Percentiles rank a stretch among this genome's conserved stretches.
phyloP scores from a whole-genome alignment of 2,113 vertebrate species.

The Bufo gargarizans region DNA sequence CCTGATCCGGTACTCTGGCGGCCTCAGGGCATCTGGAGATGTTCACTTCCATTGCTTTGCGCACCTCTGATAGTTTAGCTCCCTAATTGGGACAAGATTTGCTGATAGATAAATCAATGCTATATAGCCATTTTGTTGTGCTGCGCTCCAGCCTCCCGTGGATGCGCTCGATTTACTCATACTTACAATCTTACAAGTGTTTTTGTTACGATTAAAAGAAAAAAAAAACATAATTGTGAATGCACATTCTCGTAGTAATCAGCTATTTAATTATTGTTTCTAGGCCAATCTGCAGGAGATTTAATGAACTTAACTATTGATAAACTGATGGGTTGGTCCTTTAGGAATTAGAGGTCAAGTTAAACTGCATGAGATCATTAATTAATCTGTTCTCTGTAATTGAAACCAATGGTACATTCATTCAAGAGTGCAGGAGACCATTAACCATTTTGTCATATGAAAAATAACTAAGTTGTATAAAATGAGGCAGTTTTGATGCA shows the following conservation, averaged over 20 bases:
- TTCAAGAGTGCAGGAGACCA: slow-evolving; percentile 34
- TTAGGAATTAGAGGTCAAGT: slow-evolving; percentile 38
- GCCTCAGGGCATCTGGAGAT: too few relatives aligned
- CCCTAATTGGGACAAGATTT: neutral
- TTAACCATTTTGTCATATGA: slow-evolving; percentile 33
- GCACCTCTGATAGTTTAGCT: too few relatives aligned
- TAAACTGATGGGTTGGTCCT: slow-evolving; percentile 42
- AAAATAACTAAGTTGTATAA: neutral
- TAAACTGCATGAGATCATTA: slow-evolving; percentile 46
- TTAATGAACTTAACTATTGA: slow-evolving; percentile 57
- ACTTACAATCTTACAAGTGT: neutral
- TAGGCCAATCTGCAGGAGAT: slow-evolving; percentile 20
- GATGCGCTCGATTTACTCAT: neutral
- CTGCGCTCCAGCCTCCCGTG: neutral
- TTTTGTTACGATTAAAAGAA: slow-evolving; percentile 15
- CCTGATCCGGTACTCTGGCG: too few relatives aligned
- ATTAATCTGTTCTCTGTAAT: slow-evolving; percentile 54
- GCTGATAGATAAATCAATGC: neutral
- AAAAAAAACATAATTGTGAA: slow-evolving; percentile 10
- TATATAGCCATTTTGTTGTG: neutral
- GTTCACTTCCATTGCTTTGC: too few relatives aligned
- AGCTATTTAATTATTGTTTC: slow-evolving; percentile 51
- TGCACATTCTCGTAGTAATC: slow-evolving; percentile 11
- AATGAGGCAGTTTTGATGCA: neutral
- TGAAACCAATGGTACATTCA: slow-evolving; percentile 48